Evolutionary conservation across 2,888 invertebrate species (phyloP), one percentile per base, ranked within the genome.

Genomic region (Microctonus aethiopoides): DNA sequence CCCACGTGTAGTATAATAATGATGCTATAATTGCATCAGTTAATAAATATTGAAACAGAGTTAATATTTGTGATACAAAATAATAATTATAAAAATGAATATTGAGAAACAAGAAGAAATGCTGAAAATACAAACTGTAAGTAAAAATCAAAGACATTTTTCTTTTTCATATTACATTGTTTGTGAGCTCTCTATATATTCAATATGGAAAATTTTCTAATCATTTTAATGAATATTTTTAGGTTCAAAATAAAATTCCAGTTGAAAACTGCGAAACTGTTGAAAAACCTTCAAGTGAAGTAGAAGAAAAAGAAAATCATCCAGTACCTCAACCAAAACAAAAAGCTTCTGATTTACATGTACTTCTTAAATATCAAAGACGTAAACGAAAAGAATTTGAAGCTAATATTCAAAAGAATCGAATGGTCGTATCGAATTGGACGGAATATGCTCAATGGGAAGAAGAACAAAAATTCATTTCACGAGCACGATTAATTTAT

Each of bases 391-490:
- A 99, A 88, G 93, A 93, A 32, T 99, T 98, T 87, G 99, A 99
- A 88, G 99, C 99, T 87, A 96, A 95, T 81, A 95, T 99, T 36
- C 90, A 99, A 1, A 99, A 99, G 87, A 99, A 99, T 88, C 92
- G 99, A 75, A 92, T 92, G 79, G 93, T 96, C n/a, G 95, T 99
- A 79, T 94, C 95, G 46, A 99, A 99, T 86, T 99, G 99, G 99
- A 93, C 99, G 56, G 99, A 99, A 87, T 99, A 99, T 90, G 99
- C 99, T 6, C 95, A 96, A 85, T 99, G 99, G 99, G 99, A 99
- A 87, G 99, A 99, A 85, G 96, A 95, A 75, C 99, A 99, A 85
- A 96, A 97, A 80, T 96, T 98, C 88, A 93, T 98, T 57, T 95
- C 95, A 82, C 89, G 94, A 71, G 93, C 94, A 0, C 92, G 99